Percentiles rank a stretch among this genome's conserved stretches.
Evolutionary conservation across 2,888 invertebrate genomes (phyloP).

Genomic region (Volucella zonaria): DNA sequence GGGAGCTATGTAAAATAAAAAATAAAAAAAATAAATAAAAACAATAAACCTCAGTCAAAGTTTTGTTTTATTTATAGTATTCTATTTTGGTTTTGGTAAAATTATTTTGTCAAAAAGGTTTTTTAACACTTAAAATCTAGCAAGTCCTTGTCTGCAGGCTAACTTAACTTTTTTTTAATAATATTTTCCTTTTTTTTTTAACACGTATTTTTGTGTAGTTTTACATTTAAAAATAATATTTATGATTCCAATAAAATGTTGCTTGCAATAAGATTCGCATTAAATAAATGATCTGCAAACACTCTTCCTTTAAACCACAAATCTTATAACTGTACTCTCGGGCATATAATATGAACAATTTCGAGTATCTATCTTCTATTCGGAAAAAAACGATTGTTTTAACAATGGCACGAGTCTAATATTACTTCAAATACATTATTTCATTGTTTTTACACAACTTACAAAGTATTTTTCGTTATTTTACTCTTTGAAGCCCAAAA

Average conservation of each 20-base stretch:
- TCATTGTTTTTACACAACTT: constrained; percentile 48
- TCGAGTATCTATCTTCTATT: constrained; percentile 46
- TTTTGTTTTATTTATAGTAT: constrained; percentile 71
- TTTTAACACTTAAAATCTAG: constrained; percentile 69
- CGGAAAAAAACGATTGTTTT: constrained; percentile 65
- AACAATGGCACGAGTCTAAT: constrained; percentile 68
- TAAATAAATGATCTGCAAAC: constrained; percentile 52
- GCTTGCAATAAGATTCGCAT: constrained; percentile 64
- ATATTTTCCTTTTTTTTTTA: constrained; percentile 53
- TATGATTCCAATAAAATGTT: constrained; percentile 68
- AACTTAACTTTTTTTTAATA: constrained; percentile 50
- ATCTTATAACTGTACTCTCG: constrained; percentile 46
- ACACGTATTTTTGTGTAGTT: constrained; percentile 58
- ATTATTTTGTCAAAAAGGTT: constrained; percentile 67
- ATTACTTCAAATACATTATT: constrained; percentile 54
- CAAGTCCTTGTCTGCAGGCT: constrained; percentile 73
- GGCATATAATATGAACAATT: constrained; percentile 45
- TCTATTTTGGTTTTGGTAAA: constrained; percentile 71
- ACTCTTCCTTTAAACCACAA: constrained; percentile 64
- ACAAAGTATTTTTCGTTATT: constrained; percentile 62
- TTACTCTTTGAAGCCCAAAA: constrained; percentile 53
- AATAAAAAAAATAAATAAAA: constrained; percentile 50
- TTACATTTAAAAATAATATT: constrained; percentile 69
- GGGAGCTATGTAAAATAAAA: constrained; percentile 29
- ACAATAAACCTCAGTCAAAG: constrained; percentile 71